A percentile compares a stretch with the other conserved stretches of the same genome.
These are phyloP conservation scores for Ficedula albicollis DNA, from an alignment of 2,797 vertebrate species.

Conservation along the genomic window DNA sequence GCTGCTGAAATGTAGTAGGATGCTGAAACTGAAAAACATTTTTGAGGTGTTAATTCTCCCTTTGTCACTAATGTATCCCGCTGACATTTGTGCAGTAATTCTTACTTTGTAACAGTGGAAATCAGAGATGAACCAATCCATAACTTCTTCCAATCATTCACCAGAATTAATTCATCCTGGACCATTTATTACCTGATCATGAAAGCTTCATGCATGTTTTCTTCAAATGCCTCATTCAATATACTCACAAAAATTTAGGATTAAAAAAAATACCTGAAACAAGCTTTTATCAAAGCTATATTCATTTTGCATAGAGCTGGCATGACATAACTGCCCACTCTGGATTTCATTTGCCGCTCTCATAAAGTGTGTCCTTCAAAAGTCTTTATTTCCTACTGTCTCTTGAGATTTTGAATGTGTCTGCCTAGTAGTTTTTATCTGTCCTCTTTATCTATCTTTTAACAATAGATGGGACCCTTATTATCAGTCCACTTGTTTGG, in stretches of 20 bases:
- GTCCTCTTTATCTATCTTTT: background rate
- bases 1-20: background rate
- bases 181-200: background rate
- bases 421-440: background rate
- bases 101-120: background rate
- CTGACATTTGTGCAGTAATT: background rate
- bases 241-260: background rate
- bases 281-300: background rate
- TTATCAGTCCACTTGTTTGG: background rate
- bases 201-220: background rate
- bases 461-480: background rate
- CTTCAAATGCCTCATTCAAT: background rate
- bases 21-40: background rate
- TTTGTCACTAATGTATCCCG: background rate
- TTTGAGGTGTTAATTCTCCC: background rate
- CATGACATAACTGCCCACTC: background rate
- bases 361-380: background rate
- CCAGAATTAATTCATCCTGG: background rate
- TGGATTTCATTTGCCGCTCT: background rate
- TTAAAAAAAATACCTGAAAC: background rate
- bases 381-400: background rate
- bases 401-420: background rate
- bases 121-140: background rate
- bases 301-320: background rate
- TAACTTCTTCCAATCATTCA: background rate